Evolutionary conservation across 2,113 vertebrate genomes (phyloP).

Genomic region (Rhynchomys soricoides): DNA sequence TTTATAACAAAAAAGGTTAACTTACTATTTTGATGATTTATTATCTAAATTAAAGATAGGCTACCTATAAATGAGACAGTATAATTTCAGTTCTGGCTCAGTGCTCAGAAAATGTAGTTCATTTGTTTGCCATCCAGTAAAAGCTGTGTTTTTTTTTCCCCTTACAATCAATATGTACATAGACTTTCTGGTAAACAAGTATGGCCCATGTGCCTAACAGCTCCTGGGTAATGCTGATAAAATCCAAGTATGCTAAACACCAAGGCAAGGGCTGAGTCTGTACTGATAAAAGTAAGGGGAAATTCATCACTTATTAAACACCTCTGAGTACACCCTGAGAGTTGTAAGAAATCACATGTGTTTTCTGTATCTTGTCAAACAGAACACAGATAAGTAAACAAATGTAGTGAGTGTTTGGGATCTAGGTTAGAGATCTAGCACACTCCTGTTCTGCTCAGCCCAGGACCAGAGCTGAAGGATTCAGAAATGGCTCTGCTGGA

Average conservation of each 20-base stretch:
- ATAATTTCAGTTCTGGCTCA: slow-evolving; percentile 16
- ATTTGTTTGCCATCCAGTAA: neutral
- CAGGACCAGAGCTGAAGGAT: neutral
- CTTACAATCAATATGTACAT: neutral
- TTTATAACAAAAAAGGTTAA: slow-evolving; percentile 46
- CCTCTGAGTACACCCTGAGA: neutral
- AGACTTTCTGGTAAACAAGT: slow-evolving; percentile 47
- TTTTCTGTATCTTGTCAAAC: slow-evolving; percentile 13
- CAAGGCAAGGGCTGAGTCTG: slow-evolving; percentile 9
- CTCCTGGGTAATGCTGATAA: slow-evolving; percentile 34
- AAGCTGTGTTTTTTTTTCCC: neutral
- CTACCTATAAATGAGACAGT: slow-evolving; percentile 11
- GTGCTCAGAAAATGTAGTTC: slow-evolving; percentile 9
- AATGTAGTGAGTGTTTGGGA: neutral
- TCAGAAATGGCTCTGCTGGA: neutral
- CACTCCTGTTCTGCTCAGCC: neutral
- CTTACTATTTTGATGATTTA: slow-evolving; percentile 57
- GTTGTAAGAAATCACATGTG: neutral
- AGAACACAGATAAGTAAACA: neutral
- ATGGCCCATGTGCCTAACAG: neutral
- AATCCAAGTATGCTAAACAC: slow-evolving; percentile 24
- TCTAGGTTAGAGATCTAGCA: neutral
- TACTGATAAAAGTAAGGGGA: slow-evolving; percentile 44
- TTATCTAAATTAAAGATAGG: slow-evolving; percentile 12
- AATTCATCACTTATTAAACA: neutral